phyloP scores from a whole-genome alignment of 2,113 vertebrate species.

The Otocyon megalotis region DNA sequence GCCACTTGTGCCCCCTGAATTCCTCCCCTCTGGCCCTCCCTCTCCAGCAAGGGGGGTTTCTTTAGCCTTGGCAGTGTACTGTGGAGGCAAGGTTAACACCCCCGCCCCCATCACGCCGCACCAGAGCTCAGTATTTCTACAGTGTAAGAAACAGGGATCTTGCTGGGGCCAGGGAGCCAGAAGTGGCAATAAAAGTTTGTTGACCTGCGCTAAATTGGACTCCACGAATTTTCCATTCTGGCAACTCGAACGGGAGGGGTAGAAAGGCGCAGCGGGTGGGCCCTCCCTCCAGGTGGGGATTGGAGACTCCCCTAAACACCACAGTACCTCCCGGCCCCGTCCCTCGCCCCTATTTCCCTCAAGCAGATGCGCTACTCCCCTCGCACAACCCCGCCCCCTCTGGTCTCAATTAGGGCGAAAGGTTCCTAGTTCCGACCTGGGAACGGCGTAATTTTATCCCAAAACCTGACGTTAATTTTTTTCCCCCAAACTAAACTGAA shows the following conservation, averaged over 20 bases:
- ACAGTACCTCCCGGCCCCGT: not conserved
- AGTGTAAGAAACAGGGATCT: slow-evolving; percentile 58
- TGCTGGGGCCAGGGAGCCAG: slow-evolving; percentile 57
- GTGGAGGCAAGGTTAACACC: not conserved
- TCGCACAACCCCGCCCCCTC: not conserved
- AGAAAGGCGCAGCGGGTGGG: not conserved
- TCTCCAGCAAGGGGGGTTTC: slow-evolving; percentile 41
- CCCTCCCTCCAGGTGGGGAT: not conserved
- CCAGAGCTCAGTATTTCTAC: slow-evolving; percentile 51
- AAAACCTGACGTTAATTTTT: slow-evolving; percentile 23
- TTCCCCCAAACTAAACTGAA: not conserved
- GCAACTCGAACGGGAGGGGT: not conserved
- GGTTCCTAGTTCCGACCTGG: not conserved
- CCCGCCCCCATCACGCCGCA: not conserved
- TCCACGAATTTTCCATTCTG: slow-evolving; percentile 75
- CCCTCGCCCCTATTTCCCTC: not conserved
- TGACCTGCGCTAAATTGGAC: slow-evolving; percentile 70
- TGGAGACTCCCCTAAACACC: not conserved
- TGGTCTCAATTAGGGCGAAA: not conserved
- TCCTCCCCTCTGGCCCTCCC: slow-evolving; percentile 24
- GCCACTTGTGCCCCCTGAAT: slow-evolving; percentile 59
- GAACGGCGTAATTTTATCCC: not conserved
- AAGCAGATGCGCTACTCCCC: not conserved
- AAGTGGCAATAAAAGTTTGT: slow-evolving; percentile 80
- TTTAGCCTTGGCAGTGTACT: slow-evolving; percentile 60